Evolutionary conservation across 2,888 invertebrate genomes (phyloP).

Genomic region (Petrophora chlorosata): DNA sequence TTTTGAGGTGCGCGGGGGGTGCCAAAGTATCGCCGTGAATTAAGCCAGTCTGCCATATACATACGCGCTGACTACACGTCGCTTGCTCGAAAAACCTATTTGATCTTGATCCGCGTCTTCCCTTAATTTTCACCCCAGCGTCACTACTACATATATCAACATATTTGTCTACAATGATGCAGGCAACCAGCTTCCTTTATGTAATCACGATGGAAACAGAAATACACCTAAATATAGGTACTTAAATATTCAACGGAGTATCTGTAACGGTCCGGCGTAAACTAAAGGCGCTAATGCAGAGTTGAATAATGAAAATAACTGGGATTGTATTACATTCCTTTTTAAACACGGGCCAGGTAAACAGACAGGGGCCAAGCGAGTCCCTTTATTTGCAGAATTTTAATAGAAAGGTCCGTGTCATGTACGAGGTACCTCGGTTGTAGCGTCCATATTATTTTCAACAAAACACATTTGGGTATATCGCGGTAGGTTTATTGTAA

Average conservation of each 20-base stretch:
- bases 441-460: conserved; percentile 40
- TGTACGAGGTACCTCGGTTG: conserved; percentile 32
- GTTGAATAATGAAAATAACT: conserved; percentile 77
- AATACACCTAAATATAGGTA: not conserved
- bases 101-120: too few species aligned
- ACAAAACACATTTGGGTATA: conserved; percentile 40
- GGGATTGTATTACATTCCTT: conserved; percentile 77
- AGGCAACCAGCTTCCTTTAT: too few species aligned
- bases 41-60: too few species aligned
- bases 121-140: too few species aligned
- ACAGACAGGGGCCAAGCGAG: conserved; percentile 65
- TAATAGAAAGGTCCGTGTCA: conserved; percentile 68
- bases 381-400: conserved; percentile 79
- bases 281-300: conserved; percentile 55
- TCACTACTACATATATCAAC: too few species aligned
- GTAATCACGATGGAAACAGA: too few species aligned
- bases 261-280: conserved; percentile 24
- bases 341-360: conserved; percentile 70
- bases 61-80: too few species aligned
- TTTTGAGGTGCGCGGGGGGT: too few species aligned
- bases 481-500: conserved; percentile 43
- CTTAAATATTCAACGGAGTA: conserved; percentile 16
- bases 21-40: too few species aligned
- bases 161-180: too few species aligned
- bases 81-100: too few species aligned